Base-by-base conservation (phyloP, 2,797 vertebrate species). In the Ctenopoma multispine region DNA sequence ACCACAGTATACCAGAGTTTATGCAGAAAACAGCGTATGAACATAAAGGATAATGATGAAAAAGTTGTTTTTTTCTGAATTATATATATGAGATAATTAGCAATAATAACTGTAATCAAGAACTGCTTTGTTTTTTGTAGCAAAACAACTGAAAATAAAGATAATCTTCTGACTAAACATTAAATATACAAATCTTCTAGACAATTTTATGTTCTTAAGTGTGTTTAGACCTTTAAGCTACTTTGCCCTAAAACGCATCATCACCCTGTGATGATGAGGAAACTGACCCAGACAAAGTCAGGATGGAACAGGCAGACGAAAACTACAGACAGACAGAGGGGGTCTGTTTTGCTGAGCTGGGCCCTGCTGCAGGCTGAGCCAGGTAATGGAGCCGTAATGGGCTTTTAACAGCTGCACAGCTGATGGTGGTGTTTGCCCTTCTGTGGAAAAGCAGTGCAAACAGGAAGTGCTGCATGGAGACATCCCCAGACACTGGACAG, bases 341-440 rank as follows among this genome's bases (percentile, higher is more conserved):
- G 83, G 77, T 66, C 73, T 79, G 77, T 68, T 61, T 65, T 72
- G 49, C 60, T 46, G 75, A 77, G 78, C 5, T 49, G 53, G 31
- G 80, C 44, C 62, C 72, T 69, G 87, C 68, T 68, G 59, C 43
- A 63, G 78, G 10, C 63, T 21, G 55, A 27, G 40, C 29, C 73
- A 86, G 85, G 87, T 94, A 94, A 94, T 94, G 92, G 90, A 89
- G 66, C 74, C 69, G 20, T 93, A 91, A 94, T 93, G 87, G 89
- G 82, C 90, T 93, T 93, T 93, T 92, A 92, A 89, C 82, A 83
- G 82, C 66, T 38, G 7, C 63, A 46, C 50, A 75, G 83, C 85
- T 83, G 77, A 90, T 36, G 81, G 54, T 74, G 71, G 80, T 87
- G 90, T 93, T 93, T 93, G 89, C 86, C 79, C 80, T 89, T 87